Conservation (phyloP, 2,113 vertebrate genomes). For the Brienomyrus longianalis region DNA sequence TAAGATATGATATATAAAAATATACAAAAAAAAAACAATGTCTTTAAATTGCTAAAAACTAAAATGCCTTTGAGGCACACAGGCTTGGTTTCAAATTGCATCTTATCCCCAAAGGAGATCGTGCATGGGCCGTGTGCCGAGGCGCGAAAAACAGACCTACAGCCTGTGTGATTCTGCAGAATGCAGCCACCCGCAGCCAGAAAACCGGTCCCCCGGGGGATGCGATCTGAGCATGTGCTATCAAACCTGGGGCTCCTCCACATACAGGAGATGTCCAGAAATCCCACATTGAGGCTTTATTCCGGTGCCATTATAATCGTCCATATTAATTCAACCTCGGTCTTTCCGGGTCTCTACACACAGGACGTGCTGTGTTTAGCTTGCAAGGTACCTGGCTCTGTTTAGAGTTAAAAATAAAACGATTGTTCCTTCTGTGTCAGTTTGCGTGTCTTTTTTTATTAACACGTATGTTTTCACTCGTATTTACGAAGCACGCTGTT, state of each 20-base stretch:
- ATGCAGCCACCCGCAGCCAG: neutral
- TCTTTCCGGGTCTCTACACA: neutral
- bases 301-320: neutral
- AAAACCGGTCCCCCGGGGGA: neutral
- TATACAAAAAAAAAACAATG: neutral
- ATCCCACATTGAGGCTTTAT: neutral
- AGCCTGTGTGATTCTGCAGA: neutral
- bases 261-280: neutral
- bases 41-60: neutral
- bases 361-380: neutral
- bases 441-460: neutral
- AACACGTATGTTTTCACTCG: neutral
- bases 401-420: neutral
- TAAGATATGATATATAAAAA: neutral
- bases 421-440: neutral
- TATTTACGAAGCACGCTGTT: neutral
- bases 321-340: neutral
- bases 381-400: neutral
- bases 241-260: neutral
- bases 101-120: neutral
- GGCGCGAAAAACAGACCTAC: neutral
- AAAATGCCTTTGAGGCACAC: neutral
- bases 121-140: neutral
- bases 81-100: neutral
- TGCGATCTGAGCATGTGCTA: neutral